Conservation (phyloP, 1,140 invertebrate species). For the Drosophila bocqueti region DNA sequence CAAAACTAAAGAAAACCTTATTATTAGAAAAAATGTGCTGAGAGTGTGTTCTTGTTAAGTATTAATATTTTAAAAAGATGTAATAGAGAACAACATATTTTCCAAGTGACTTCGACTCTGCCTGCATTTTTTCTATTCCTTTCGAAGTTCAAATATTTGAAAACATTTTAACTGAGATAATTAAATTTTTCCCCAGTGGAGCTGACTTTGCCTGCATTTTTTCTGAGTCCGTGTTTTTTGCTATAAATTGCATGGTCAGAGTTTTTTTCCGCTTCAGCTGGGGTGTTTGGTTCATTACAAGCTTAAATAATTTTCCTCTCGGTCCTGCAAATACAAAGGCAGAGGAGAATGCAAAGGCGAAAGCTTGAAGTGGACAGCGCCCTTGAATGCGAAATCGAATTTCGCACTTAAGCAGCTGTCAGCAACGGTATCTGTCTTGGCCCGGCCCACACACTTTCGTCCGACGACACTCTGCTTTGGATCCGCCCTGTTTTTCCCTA, state of each 20-base stretch:
- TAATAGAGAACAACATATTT: neutral
- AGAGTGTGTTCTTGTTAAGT: neutral
- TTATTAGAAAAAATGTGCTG: too few relatives aligned
- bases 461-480: neutral
- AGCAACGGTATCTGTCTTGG: slow-evolving; percentile 38
- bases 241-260: slow-evolving; percentile 27
- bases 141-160: neutral
- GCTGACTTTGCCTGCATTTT: neutral
- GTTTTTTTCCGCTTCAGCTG: slow-evolving; percentile 13
- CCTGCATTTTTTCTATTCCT: neutral
- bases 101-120: neutral
- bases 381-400: slow-evolving; percentile 62
- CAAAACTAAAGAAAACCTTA: too few relatives aligned
- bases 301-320: slow-evolving; percentile 32
- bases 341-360: slow-evolving; percentile 2
- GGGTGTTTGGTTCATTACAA: slow-evolving; percentile 51
- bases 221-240: slow-evolving; percentile 1
- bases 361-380: slow-evolving; percentile 18
- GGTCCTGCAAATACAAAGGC: neutral
- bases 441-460: slow-evolving; percentile 7
- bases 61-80: neutral
- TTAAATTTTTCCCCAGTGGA: slow-evolving; percentile 8
- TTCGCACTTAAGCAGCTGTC: slow-evolving; percentile 50
- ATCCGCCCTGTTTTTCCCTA: slow-evolving; percentile 4
- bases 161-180: neutral